Percentiles rank a stretch among this genome's conserved stretches.
Evolutionary conservation across 2,113 vertebrate species (phyloP).

Genomic region (Mustelus asterias): DNA sequence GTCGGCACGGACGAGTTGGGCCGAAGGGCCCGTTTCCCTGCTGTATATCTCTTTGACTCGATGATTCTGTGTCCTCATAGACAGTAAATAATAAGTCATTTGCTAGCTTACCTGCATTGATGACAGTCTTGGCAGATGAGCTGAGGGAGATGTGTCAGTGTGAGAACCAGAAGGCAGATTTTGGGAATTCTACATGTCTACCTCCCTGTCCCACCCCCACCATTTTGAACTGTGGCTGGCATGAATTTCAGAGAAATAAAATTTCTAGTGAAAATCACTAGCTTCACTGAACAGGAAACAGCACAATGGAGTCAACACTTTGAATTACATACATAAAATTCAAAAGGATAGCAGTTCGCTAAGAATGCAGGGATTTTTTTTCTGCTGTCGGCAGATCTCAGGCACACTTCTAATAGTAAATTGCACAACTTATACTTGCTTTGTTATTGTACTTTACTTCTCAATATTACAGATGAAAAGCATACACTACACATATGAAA

Average conservation of each 20-base stretch:
- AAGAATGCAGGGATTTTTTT: not conserved
- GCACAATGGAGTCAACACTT: not conserved
- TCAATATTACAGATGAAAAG: not conserved
- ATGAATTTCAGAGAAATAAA: not conserved
- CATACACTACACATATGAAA: not conserved
- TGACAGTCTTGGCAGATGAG: not conserved
- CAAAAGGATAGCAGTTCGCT: not conserved
- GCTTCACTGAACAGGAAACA: not conserved
- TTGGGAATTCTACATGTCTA: not conserved
- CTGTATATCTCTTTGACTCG: too few relatives aligned
- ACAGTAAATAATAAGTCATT: not conserved
- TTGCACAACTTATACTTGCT: not conserved
- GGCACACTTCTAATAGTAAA: not conserved
- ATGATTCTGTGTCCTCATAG: not conserved
- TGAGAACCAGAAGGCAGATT: not conserved
- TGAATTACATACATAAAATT: not conserved
- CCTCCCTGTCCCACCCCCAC: not conserved
- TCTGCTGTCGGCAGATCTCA: not conserved
- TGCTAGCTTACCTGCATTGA: too few relatives aligned
- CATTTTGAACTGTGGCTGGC: not conserved
- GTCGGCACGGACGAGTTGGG: too few relatives aligned
- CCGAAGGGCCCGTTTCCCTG: too few relatives aligned
- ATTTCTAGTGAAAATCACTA: not conserved
- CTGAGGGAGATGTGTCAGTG: not conserved
- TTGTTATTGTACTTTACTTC: not conserved